phyloP scores from a whole-genome alignment of 2,113 vertebrate species.

The Cinclus cinclus region DNA sequence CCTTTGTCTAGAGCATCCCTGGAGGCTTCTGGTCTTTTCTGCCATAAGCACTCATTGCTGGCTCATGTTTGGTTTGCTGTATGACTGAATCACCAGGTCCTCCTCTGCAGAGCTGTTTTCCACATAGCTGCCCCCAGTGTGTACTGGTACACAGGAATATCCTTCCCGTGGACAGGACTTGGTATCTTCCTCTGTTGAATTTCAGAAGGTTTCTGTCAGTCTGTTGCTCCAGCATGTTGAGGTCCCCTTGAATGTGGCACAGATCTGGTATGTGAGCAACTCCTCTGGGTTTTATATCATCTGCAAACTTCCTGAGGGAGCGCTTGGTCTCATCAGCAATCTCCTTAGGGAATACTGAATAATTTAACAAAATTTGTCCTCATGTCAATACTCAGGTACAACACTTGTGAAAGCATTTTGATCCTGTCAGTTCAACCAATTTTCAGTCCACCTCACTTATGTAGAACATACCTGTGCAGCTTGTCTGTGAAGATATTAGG shows the following conservation, averaged over 20 bases:
- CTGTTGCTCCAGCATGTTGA: neutral
- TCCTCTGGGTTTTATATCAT: neutral
- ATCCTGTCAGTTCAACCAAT: neutral
- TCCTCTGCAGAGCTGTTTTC: neutral
- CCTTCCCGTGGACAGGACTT: neutral
- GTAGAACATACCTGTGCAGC: neutral
- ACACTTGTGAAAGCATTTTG: neutral
- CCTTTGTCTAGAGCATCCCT: neutral
- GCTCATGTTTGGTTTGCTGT: neutral
- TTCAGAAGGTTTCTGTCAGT: neutral
- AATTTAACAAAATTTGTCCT: neutral
- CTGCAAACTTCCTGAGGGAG: neutral
- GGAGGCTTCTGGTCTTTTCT: neutral
- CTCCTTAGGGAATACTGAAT: neutral
- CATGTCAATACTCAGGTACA: neutral
- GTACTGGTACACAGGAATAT: neutral
- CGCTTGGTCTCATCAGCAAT: neutral
- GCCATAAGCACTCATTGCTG: neutral
- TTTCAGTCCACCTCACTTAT: neutral
- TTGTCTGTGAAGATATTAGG: neutral
- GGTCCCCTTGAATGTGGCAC: neutral
- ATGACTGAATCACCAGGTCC: neutral
- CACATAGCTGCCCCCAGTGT: neutral
- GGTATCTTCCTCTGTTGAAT: neutral
- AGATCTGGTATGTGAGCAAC: neutral